phyloP scores from a whole-genome alignment of 2,113 vertebrate species.

The Perca fluviatilis region DNA sequence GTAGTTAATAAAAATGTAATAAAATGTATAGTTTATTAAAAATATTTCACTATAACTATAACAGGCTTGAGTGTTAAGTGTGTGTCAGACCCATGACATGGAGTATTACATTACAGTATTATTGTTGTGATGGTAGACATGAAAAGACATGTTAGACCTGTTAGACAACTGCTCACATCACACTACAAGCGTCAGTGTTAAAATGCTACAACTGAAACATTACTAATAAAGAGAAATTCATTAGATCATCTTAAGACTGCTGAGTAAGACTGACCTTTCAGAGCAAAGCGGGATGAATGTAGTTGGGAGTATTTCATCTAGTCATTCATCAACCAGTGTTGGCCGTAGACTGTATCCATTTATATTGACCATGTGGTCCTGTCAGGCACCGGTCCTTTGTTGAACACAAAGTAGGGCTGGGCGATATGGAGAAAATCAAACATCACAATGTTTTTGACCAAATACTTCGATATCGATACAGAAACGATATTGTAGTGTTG shows the following conservation, averaged over 20 bases:
- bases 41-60: background rate
- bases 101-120: background rate
- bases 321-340: background rate
- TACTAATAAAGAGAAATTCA: background rate
- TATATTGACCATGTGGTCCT: constrained; percentile 2
- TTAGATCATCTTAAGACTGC: background rate
- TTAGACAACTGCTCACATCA: background rate
- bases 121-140: background rate
- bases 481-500: no score
- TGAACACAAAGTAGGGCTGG: constrained; percentile 19
- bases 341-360: background rate
- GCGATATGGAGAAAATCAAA: no score
- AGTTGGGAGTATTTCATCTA: background rate
- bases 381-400: constrained; percentile 22
- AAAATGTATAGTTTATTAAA: background rate
- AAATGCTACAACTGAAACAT: background rate
- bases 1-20: no score
- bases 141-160: background rate
- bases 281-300: background rate
- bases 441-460: no score
- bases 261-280: background rate
- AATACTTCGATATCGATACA: no score
- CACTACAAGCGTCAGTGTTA: background rate
- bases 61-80: background rate
- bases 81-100: background rate